Conservation (phyloP, 2,888 invertebrate genomes). For the Argynnis bischoffii region DNA sequence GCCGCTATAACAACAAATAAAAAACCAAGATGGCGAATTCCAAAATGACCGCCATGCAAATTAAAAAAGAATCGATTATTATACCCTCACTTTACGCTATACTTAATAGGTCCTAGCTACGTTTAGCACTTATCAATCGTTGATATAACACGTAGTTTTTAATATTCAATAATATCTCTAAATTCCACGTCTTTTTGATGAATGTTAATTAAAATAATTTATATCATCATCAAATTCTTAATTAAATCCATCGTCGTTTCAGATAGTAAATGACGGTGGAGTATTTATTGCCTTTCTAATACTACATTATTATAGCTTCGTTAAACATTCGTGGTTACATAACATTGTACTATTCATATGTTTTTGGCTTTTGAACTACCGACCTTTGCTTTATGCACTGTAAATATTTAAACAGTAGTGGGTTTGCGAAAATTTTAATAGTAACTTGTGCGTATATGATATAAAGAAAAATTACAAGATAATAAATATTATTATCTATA, state of each 20-base stretch:
- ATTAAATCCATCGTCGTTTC: slow-evolving; percentile 27
- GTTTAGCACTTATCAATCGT: too few species aligned
- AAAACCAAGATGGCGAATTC: too few species aligned
- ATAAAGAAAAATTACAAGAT: too few species aligned
- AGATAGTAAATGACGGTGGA: slow-evolving; percentile 13
- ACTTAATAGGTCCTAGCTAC: too few species aligned
- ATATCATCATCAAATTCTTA: slow-evolving; percentile 26
- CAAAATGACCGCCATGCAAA: too few species aligned
- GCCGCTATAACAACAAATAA: too few species aligned
- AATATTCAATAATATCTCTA: neutral
- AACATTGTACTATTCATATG: neutral
- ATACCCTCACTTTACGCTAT: too few species aligned
- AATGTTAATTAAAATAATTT: slow-evolving; percentile 27
- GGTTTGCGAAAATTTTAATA: too few species aligned
- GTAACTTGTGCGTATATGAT: too few species aligned
- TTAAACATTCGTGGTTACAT: neutral
- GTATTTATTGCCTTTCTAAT: slow-evolving; percentile 26
- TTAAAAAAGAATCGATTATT: too few species aligned
- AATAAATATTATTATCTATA: too few species aligned
- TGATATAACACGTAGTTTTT: neutral
- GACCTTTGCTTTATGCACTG: neutral
- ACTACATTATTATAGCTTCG: slow-evolving; percentile 18
- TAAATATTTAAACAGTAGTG: neutral
- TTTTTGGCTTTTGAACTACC: slow-evolving; percentile 1
- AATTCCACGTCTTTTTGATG: slow-evolving; percentile 3